Evolutionary conservation across 1,140 invertebrate genomes (phyloP), one percentile per base, ranked within the genome.

Genomic region (Micrasema longulum): DNA sequence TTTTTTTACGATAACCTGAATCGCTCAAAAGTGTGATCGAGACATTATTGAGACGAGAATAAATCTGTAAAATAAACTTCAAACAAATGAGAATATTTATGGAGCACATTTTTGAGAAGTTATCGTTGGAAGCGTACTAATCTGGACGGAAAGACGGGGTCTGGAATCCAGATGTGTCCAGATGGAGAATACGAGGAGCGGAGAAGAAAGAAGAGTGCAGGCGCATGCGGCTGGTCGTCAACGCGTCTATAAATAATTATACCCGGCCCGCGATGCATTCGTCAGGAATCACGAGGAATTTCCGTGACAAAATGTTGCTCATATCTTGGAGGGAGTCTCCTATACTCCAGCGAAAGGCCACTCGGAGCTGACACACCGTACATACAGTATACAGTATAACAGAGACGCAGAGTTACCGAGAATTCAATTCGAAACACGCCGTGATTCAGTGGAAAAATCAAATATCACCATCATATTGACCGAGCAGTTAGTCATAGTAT

Each of bases 181-280:
- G 53, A 57, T 38, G 53, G 7, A 22, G 12, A 5, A 22, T 9
- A 12, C 12, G 20, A 36, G 53, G 5, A 12, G 31, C 18, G 22
- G 18, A n/a, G 2, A 2, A 16, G n/a, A 12, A n/a, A 45, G 43
- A 16, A 4, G 31, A 7, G 50, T n/a, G n/a, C 6, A 20, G 18
- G 20, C 2, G 16, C n/a, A 16, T 16, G 11, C 22, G 50, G 20
- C 14, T 22, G 22, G 18, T 22, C 18, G 22, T 22, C 22, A 1
- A 12, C 43, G 43, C n/a, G 53, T 57, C 53, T 57, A 57, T 57
- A 57, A 57, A 57, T 57, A 57, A 57, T n/a, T n/a, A n/a, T n/a
- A n/a, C 14, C 26, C 12, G 12, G 23, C 53, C n/a, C 14, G 53
- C 9, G 53, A 57, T 57, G 53, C 53, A 57, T 57, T 57, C 12